Evolutionary conservation across 2,888 invertebrate species (phyloP), one percentile per base, ranked within the genome.

Genomic region (Therioaphis trifolii): DNA sequence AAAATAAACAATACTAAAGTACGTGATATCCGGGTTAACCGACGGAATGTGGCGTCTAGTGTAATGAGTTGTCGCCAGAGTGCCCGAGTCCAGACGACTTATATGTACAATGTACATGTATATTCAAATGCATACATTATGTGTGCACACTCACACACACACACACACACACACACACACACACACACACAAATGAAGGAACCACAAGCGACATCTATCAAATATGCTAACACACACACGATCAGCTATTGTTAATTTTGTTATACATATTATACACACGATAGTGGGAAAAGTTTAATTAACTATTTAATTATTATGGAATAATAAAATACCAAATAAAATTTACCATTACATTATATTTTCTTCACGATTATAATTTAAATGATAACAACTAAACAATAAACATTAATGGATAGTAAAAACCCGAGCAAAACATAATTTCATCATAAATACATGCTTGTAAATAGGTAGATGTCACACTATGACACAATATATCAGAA

Each of bases 1-100:
- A n/a, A 78, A 78, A 78, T 69, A 78, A 78, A 69, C 40, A 69
- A 40, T 52, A 52, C 15, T 55, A 35, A 55, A 78, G 52, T 82
- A 82, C 82, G 82, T 82, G 72, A 82, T 72, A 63, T 72, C 72
- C 82, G 49, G 82, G 52, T 40, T 63, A 82, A 63, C 63, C 61
- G 14, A 74, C 24, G 72, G 72, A 80, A 82, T 82, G 63, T 40
- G 27, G 24, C 24, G 68, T 68, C 68, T 69, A 15, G 40, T 68
- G 24, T 40, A 78, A 78, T 40, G 35, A n/a, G 68, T 55, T 43
- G 55, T 78, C 40, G 68, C 27, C 21, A 15, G 15, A 29, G 63
- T 61, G 15, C n/a, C n/a, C n/a, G n/a, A n/a, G n/a, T n/a, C 35
- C 35, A n/a, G n/a, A 63, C 43, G 14, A 76, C 35, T 5, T 61